Evolutionary conservation across 2,888 invertebrate species (phyloP), one percentile per base, ranked within the genome.

Genomic region (Germaria angustata): DNA sequence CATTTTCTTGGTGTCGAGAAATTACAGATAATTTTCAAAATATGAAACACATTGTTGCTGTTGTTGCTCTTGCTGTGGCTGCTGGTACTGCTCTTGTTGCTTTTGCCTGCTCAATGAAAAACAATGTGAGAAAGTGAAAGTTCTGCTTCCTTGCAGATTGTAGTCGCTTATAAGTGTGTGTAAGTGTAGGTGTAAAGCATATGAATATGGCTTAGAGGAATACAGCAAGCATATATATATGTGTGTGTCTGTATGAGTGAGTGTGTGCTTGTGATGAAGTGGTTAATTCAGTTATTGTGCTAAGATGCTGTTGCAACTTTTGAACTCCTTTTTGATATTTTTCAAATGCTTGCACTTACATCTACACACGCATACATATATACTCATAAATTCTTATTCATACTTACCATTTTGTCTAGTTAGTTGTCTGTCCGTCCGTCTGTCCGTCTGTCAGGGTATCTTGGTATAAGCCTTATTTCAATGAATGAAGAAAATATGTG

Each of bases 1-100:
- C 80, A 72, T 53, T 77, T 76, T 75, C 82, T 79, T 81, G 79
- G 69, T 79, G 82, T 71, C 57, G 87, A 88, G 89, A 89, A 88
- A 88, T 87, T 88, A 86, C 87, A 87, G 88, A 88, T 89, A 89
- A 88, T 88, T 89, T 88, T 83, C 71, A 36, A 76, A 77, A 80
- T 80, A 79, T 83, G 79, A 75, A 73, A 53, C 65, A 73, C 49
- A 55, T 46, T 59, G 41, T 75, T 41, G 57, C 13, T 7, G 13
- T 61, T 66, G 66, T 68, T 84, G 81, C 80, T 84, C 6, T 15
- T 32, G n/a, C n/a, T 32, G 34, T 9, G 13, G 85, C 28, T 44
- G 34, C 53, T 71, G 34, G 11, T 36, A 36, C 17, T 59, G 39
- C 57, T 76, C 49, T 39, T 59, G 39, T 22, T 71, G 57, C n/a